phyloP scores from a whole-genome alignment of 2,113 vertebrate species.

The Spea bombifrons region DNA sequence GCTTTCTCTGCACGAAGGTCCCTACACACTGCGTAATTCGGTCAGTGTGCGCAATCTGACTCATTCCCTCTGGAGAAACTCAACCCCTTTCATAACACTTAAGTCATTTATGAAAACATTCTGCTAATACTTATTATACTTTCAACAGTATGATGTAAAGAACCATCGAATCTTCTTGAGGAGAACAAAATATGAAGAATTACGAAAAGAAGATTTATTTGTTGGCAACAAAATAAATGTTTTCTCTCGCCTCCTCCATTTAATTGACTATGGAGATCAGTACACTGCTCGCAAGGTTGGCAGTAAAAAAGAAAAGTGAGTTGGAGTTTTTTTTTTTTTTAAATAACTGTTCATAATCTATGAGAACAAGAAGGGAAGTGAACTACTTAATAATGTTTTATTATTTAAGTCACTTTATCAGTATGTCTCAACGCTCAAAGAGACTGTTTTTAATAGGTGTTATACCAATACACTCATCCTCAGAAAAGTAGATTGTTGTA shows the following conservation, averaged over 20 bases:
- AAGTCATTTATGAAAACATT: background rate
- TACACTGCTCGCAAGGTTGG: conserved; percentile 87
- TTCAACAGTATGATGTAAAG: conserved; percentile 85
- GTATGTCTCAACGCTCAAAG: too few relatives aligned
- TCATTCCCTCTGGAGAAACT: too few relatives aligned
- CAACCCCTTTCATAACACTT: background rate
- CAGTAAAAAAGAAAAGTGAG: conserved; percentile 88
- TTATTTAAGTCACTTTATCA: too few relatives aligned
- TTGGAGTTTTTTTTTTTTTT: background rate
- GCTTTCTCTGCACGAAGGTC: too few relatives aligned
- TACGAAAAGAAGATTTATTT: conserved; percentile 83
- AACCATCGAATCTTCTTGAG: conserved; percentile 84
- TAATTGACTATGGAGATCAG: conserved; percentile 87
- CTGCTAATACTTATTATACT: background rate
- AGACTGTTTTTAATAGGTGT: too few relatives aligned
- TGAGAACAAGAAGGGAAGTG: too few relatives aligned
- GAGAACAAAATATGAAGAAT: conserved; percentile 77
- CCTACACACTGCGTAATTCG: too few relatives aligned
- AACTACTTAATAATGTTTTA: too few relatives aligned
- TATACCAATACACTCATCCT: too few relatives aligned
- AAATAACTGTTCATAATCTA: background rate
- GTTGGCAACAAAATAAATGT: conserved; percentile 86
- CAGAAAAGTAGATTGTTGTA: too few relatives aligned
- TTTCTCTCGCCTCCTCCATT: conserved; percentile 83
- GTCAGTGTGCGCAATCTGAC: too few relatives aligned